Conservation (phyloP, 2,888 invertebrate genomes). For the Brachyopa scutellaris region DNA sequence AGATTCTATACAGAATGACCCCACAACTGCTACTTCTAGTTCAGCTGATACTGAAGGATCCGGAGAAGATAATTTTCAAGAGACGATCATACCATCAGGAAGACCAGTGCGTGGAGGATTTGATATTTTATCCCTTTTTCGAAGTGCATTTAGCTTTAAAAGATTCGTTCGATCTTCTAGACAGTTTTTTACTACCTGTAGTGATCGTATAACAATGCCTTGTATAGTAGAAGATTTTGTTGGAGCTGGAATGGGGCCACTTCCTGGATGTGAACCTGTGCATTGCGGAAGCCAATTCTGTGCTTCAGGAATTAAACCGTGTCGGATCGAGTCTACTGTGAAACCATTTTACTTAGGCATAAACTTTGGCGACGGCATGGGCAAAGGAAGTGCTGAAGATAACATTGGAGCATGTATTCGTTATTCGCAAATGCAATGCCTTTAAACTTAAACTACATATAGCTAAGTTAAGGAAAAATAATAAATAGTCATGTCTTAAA, state of each 20-base stretch:
- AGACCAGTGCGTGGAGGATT: conserved; percentile 78
- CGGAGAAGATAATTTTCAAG: conserved; percentile 80
- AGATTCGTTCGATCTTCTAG: conserved; percentile 57
- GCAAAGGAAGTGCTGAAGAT: conserved; percentile 89
- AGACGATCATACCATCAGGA: conserved; percentile 44
- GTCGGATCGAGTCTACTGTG: conserved; percentile 88
- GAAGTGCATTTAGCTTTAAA: conserved; percentile 77
- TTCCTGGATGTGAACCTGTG: conserved; percentile 87
- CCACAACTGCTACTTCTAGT: conserved; percentile 4
- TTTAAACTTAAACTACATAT: too few relatives aligned
- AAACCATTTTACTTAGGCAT: conserved; percentile 90
- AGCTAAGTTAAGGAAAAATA: too few relatives aligned
- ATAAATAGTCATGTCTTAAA: too few relatives aligned
- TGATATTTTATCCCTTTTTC: conserved; percentile 79
- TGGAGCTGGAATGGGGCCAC: conserved; percentile 83
- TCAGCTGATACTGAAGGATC: conserved; percentile 83
- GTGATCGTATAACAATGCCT: conserved; percentile 89
- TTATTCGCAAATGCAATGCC: conserved; percentile 88
- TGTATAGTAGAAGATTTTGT: conserved; percentile 93
- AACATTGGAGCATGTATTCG: conserved; percentile 91
- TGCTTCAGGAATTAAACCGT: conserved; percentile 81
- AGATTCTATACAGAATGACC: conserved; percentile 9
- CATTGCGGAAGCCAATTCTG: conserved; percentile 91
- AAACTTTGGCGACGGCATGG: conserved; percentile 87
- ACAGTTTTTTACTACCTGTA: conserved; percentile 83